Base-by-base conservation (phyloP, 1,140 invertebrate species). In the Agraylea sexmaculata region DNA sequence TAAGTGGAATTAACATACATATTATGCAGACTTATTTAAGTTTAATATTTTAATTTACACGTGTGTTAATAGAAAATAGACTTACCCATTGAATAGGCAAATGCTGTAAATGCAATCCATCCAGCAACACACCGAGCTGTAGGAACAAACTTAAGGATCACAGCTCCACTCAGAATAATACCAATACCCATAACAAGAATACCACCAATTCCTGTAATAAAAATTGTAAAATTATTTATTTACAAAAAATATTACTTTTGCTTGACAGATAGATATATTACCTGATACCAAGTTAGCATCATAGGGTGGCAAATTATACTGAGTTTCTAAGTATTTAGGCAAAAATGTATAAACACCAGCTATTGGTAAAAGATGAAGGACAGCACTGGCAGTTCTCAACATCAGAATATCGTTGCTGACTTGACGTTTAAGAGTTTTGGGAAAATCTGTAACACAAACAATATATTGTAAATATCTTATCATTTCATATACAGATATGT, bases 121-220 rank as follows among this genome's bases (percentile, higher is more conserved):
- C 76, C 83, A 12, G 89, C 86, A 3, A 92, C 85, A 48, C 83
- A 82, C 46, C 78, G 66, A 2, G 88, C 85, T 28, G 83, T 85
- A 1, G 87, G 87, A 51, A 88, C 88, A 34, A 77, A 64, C 54
- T 78, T 75, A 23, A 90, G 58, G 43, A 92, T 91, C 45, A 87
- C 85, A 20, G 88, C 69, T 2, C 87, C 88, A 44, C 82, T 84
- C 30, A 87, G 75, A 51, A 91, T 82, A 49, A 89, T 88, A 41
- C 87, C 87, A 37, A 87, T 51, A 30, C 87, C 88, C 88, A 93
- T 92, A 16, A 92, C 86, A 34, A 92, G 68, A 50, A 93, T 92
- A 44, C 89, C 89, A 45, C 85, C 87, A 48, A 89, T 75, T 53
- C 86, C 85, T 86, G 62, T 15, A 32, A 15, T 32, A 17, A 32